Percentiles rank a stretch among this genome's conserved stretches.
Conservation (phyloP, 2,888 invertebrate species). For the Andrena dorsata region DNA sequence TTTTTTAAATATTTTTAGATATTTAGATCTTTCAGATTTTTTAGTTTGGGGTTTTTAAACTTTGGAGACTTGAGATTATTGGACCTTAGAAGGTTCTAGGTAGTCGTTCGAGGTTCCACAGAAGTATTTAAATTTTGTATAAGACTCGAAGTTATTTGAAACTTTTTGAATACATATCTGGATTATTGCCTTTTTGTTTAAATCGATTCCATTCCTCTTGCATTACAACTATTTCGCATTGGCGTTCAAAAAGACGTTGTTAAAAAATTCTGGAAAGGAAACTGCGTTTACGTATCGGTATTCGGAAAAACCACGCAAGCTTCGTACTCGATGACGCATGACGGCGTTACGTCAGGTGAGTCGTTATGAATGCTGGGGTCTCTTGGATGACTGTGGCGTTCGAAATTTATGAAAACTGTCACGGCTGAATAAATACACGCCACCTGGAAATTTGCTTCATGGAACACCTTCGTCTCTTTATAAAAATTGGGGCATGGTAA, state of each 20-base stretch:
- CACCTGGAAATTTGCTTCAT: no score
- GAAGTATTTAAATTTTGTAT: not conserved
- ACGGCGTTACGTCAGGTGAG: constrained; percentile 10
- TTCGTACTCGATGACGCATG: constrained; percentile 23
- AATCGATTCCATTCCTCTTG: no score
- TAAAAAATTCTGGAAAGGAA: not conserved
- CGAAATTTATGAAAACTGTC: constrained; percentile 17
- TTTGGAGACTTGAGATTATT: not conserved
- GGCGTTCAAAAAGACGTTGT: not conserved
- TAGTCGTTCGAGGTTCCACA: not conserved
- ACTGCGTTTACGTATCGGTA: not conserved
- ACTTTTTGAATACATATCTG: no score
- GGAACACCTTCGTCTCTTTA: no score
- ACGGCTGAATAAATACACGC: not conserved
- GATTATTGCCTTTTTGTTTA: no score
- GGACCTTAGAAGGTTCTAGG: not conserved
- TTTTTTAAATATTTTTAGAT: not conserved
- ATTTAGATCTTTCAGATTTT: no score
- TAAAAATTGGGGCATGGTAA: no score
- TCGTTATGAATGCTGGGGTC: constrained; percentile 5
- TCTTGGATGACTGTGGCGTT: not conserved
- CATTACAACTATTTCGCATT: no score
- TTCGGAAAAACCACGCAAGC: not conserved
- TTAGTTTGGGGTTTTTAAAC: not conserved
- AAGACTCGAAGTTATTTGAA: no score